phyloP scores from a whole-genome alignment of 2,888 invertebrate species.

The Pollenia labialis region DNA sequence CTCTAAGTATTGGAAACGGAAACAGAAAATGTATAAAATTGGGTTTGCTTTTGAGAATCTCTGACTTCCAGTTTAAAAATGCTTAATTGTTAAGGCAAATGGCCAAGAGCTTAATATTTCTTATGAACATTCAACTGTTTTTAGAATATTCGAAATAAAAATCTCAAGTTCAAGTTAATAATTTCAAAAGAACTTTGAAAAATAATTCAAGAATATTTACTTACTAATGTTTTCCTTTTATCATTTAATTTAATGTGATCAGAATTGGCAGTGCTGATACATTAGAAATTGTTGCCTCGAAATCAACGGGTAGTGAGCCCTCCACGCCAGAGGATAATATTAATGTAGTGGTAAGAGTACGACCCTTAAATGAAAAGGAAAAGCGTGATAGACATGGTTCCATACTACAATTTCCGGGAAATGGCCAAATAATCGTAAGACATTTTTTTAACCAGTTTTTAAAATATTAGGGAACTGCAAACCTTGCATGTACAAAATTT shows the following conservation, averaged over 20 bases:
- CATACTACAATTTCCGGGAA: conserved; percentile 93
- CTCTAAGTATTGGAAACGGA: too few relatives aligned
- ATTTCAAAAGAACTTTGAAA: conserved; percentile 42
- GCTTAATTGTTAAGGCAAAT: conserved; percentile 25
- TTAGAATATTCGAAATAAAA: conserved; percentile 23
- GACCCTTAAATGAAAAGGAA: conserved; percentile 92
- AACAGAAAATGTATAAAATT: too few relatives aligned
- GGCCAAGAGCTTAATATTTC: conserved; percentile 13
- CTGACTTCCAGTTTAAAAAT: conserved; percentile 2
- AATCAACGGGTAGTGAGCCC: conserved; percentile 83
- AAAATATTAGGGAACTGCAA: not conserved
- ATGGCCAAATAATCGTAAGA: conserved; percentile 90
- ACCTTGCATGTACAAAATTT: not conserved
- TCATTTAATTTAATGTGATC: conserved; percentile 32
- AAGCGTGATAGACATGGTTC: conserved; percentile 88
- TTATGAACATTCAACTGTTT: conserved; percentile 44
- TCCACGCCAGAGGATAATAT: conserved; percentile 90
- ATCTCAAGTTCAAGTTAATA: conserved; percentile 79
- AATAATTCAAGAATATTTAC: conserved; percentile 43
- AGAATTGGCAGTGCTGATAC: conserved; percentile 84
- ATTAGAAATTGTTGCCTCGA: conserved; percentile 83
- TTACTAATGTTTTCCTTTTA: conserved; percentile 9
- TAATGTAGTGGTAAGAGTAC: conserved; percentile 93
- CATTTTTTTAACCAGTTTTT: not conserved
- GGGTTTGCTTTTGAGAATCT: conserved; percentile 8